Conservation (phyloP, 2,113 vertebrate genomes). For the Menura novaehollandiae region DNA sequence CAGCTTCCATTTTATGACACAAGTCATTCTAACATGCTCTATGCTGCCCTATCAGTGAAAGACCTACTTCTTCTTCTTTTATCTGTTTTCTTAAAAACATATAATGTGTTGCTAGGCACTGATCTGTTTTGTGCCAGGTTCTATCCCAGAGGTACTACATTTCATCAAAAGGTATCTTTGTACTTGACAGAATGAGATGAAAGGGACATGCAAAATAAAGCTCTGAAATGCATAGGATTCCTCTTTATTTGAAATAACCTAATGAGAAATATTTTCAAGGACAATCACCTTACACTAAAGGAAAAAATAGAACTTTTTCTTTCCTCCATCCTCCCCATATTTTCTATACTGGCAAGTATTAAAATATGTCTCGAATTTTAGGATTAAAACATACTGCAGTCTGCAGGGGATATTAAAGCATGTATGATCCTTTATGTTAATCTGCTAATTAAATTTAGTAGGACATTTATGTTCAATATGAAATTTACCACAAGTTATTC, state of each 20-base stretch:
- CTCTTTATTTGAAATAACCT: neutral
- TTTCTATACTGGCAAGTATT: neutral
- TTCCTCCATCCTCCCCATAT: neutral
- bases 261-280: neutral
- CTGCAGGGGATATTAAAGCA: neutral
- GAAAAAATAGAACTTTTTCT: neutral
- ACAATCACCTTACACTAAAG: neutral
- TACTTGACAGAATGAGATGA: neutral
- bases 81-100: neutral
- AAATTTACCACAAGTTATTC: neutral
- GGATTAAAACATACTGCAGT: neutral
- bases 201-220: neutral
- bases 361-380: neutral
- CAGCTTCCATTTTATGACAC: neutral
- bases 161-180: neutral
- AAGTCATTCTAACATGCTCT: neutral
- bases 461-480: neutral
- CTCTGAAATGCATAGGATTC: neutral
- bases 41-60: neutral
- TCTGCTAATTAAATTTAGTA: neutral
- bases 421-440: neutral
- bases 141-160: neutral
- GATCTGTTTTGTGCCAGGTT: neutral
- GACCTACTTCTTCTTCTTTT: neutral
- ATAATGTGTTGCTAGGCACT: neutral